A percentile compares a stretch with the other conserved stretches of the same genome.
phyloP scores from a whole-genome alignment of 2,113 vertebrate species.

The Scalopus aquaticus region DNA sequence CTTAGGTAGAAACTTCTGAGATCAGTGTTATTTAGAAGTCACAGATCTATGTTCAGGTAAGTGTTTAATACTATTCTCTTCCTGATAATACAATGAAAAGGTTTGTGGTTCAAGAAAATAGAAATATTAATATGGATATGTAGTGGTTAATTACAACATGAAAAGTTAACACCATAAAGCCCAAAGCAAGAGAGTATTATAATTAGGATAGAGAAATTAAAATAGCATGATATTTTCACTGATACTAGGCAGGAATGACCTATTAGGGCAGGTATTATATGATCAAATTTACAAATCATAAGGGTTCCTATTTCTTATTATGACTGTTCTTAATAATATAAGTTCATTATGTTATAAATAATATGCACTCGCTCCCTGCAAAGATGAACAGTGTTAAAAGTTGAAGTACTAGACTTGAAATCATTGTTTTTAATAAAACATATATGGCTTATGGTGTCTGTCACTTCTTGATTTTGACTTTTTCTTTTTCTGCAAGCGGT shows the following conservation, averaged over 20 bases:
- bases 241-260: slow-evolving; percentile 46
- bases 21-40: neutral
- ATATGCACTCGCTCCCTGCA: neutral
- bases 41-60: neutral
- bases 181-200: slow-evolving; percentile 43
- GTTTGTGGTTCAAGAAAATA: slow-evolving; percentile 36
- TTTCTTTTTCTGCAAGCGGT: neutral
- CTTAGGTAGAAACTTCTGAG: slow-evolving; percentile 4
- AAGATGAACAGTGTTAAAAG: slow-evolving; percentile 17
- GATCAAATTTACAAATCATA: slow-evolving; percentile 61
- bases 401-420: slow-evolving; percentile 30
- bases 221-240: slow-evolving; percentile 60
- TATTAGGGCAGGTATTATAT: slow-evolving; percentile 56
- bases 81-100: slow-evolving; percentile 35
- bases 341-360: slow-evolving; percentile 61
- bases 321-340: slow-evolving; percentile 33
- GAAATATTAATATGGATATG: slow-evolving; percentile 59
- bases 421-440: neutral
- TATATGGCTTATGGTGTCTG: neutral
- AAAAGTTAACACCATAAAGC: slow-evolving; percentile 52
- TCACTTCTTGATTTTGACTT: neutral
- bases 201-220: slow-evolving; percentile 70
- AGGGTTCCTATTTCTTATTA: slow-evolving; percentile 31
- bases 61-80: slow-evolving; percentile 23
- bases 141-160: slow-evolving; percentile 64